Conservation (phyloP, 2,797 vertebrate genomes). For the Linurgus olivaceus region DNA sequence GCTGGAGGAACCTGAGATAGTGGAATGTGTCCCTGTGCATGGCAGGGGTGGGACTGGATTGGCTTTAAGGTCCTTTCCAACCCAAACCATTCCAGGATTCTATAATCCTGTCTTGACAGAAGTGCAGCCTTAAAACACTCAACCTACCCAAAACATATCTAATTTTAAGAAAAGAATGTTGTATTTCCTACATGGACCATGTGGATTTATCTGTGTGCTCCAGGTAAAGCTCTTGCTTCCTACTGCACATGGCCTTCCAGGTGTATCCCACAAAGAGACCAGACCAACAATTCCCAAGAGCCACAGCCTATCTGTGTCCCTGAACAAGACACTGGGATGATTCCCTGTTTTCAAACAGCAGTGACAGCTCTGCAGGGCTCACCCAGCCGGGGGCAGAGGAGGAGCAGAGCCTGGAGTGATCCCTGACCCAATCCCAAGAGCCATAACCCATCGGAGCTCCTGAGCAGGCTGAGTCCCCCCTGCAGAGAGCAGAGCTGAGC, state of each 20-base stretch:
- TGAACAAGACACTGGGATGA: too few relatives aligned
- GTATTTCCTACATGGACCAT: background rate
- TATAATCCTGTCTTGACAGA: background rate
- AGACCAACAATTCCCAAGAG: background rate
- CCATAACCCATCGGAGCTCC: too few relatives aligned
- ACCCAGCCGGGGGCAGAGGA: too few relatives aligned
- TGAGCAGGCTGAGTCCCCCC: too few relatives aligned
- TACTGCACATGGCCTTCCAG: background rate
- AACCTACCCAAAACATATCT: background rate
- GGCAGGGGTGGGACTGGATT: background rate
- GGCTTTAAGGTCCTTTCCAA: background rate
- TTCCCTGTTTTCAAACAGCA: background rate
- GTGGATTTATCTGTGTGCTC: background rate
- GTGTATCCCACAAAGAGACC: background rate
- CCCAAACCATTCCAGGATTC: background rate
- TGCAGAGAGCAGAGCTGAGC: too few relatives aligned
- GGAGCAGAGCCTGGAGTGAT: too few relatives aligned
- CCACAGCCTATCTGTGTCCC: fast-evolving
- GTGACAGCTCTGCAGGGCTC: too few relatives aligned
- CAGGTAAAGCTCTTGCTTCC: background rate
- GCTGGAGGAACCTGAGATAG: background rate
- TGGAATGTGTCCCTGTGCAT: background rate
- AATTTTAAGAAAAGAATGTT: background rate
- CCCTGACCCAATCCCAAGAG: too few relatives aligned
- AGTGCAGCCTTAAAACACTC: background rate